Percentiles rank a stretch among this genome's conserved stretches.
Conservation (phyloP, 1,140 invertebrate species). For the Drosophila dunni region DNA sequence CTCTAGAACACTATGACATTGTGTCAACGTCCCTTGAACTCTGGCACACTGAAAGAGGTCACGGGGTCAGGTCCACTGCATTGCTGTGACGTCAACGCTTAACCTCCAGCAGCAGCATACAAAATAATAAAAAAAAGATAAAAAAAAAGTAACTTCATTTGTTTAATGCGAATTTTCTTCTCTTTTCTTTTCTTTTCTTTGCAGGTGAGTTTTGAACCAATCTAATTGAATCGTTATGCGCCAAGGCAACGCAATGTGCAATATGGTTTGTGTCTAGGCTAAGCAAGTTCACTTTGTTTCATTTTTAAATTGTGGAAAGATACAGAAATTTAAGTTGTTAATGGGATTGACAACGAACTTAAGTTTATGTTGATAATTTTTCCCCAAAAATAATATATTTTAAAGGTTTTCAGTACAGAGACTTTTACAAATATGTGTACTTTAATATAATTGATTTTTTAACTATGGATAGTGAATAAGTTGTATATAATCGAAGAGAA, state of each 20-base stretch:
- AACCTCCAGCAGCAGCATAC: slow-evolving; percentile 18
- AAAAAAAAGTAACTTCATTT: slow-evolving; percentile 15
- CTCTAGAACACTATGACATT: slow-evolving; percentile 14
- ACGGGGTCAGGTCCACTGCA: slow-evolving; percentile 44
- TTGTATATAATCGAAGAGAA: too few relatives aligned
- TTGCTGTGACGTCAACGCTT: slow-evolving; percentile 48
- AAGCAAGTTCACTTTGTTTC: slow-evolving; percentile 10
- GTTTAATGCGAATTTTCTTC: slow-evolving; percentile 23
- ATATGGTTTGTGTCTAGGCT: slow-evolving; percentile 47
- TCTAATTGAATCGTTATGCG: slow-evolving; percentile 11
- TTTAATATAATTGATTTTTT: too few relatives aligned
- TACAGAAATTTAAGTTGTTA: too few relatives aligned
- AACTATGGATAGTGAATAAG: too few relatives aligned
- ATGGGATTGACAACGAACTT: too few relatives aligned
- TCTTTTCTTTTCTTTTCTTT: slow-evolving; percentile 47
- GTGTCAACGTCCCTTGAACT: slow-evolving; percentile 58
- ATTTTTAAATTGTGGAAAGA: not conserved
- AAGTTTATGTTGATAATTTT: too few relatives aligned
- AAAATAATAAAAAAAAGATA: not conserved
- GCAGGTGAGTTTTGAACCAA: slow-evolving; percentile 61
- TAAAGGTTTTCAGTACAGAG: too few relatives aligned
- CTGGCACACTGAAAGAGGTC: slow-evolving; percentile 54
- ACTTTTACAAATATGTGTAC: too few relatives aligned
- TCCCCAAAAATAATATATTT: too few relatives aligned
- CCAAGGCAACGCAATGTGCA: slow-evolving; percentile 46